phyloP scores from a whole-genome alignment of 1,140 invertebrate species.

The Eubasilissa regina region DNA sequence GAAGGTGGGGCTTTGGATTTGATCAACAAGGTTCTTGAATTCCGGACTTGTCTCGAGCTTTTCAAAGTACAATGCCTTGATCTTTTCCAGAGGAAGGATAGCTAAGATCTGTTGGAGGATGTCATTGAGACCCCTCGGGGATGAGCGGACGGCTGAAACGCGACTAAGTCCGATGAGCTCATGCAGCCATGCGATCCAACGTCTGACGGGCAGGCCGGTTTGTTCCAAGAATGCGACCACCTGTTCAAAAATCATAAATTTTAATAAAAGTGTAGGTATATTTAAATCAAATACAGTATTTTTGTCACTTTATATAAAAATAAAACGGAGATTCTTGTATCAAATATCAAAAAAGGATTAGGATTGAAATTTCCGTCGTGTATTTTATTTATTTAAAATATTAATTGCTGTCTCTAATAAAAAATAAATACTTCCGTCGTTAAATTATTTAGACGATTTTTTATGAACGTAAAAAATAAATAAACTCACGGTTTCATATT shows the following conservation, averaged over 20 bases:
- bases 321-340: no score
- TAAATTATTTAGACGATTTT: no score
- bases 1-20: conserved; percentile 21
- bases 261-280: no score
- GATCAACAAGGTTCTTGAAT: conserved; percentile 33
- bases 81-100: not conserved
- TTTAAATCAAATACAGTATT: no score
- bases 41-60: conserved; percentile 25
- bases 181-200: conserved; percentile 17
- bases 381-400: no score
- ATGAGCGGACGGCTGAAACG: not conserved
- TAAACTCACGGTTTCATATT: conserved; percentile 12
- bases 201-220: conserved; percentile 31
- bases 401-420: no score
- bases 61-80: conserved; percentile 28
- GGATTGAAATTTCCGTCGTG: no score
- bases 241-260: conserved; percentile 25
- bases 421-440: no score
- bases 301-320: no score
- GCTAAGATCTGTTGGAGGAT: conserved; percentile 30
- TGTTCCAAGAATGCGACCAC: conserved; percentile 19
- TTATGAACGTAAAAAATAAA: no score
- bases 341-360: no score
- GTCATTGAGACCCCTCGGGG: not conserved
- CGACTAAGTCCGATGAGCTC: conserved; percentile 14